Evolutionary conservation across 2,797 vertebrate species (phyloP).

Genomic region (Botia almorhae): DNA sequence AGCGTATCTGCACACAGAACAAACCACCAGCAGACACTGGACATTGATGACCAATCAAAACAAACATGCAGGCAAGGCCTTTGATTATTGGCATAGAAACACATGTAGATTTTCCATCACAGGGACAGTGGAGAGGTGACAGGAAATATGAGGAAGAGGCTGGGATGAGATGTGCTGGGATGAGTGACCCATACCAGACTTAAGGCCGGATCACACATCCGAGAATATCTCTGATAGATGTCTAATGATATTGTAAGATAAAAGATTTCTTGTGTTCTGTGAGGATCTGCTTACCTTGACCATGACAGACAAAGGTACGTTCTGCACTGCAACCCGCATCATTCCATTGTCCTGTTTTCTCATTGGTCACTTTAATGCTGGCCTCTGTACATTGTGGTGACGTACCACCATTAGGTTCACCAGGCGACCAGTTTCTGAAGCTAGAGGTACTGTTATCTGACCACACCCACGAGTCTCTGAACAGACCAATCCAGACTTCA

Average conservation of each 20-base stretch:
- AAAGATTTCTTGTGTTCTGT: too few species aligned
- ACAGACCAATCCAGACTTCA: background rate
- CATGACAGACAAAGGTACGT: too few species aligned
- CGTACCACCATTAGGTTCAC: background rate
- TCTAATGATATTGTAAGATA: too few species aligned
- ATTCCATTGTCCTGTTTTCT: rapidly evolving
- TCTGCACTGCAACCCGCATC: too few species aligned
- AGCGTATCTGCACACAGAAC: background rate
- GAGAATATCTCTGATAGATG: too few species aligned
- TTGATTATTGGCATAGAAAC: background rate
- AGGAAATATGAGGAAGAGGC: too few species aligned
- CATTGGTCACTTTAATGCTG: rapidly evolving
- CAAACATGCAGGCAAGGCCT: background rate
- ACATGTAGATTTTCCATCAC: background rate
- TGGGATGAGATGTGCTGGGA: too few species aligned
- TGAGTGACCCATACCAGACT: too few species aligned
- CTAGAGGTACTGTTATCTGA: background rate
- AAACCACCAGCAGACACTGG: background rate
- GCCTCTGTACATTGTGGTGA: rapidly evolving
- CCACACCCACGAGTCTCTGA: constrained; percentile 4
- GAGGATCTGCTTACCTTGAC: too few species aligned
- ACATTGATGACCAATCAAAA: background rate
- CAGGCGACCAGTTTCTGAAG: background rate
- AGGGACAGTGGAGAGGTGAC: too few species aligned
- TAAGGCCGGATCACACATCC: too few species aligned